Percentiles rank a stretch among this genome's conserved stretches.
Evolutionary conservation across 1,140 invertebrate genomes (phyloP).

Genomic region (Aphidius gifuensis): DNA sequence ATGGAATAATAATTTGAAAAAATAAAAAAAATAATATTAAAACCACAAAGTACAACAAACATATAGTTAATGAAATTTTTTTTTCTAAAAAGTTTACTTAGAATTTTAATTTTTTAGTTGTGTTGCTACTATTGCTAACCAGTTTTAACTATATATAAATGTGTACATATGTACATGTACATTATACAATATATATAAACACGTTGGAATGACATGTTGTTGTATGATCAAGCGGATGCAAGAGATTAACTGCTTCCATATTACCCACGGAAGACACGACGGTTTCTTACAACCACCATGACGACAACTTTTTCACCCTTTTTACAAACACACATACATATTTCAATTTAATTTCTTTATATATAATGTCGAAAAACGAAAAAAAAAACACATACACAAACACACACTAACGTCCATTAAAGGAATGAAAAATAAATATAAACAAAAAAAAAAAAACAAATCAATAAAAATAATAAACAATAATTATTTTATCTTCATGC

Average conservation of each 20-base stretch:
- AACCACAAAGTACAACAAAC: no score
- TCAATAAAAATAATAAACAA: no score
- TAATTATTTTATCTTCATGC: no score
- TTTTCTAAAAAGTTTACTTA: not conserved
- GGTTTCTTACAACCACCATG: slow-evolving; percentile 6
- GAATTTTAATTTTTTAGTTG: not conserved
- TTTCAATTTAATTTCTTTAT: slow-evolving; percentile 22
- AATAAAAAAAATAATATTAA: not conserved
- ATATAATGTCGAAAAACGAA: slow-evolving; percentile 3
- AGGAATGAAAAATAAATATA: not conserved
- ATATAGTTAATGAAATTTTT: not conserved
- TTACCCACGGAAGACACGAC: not conserved
- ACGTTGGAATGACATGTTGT: slow-evolving; percentile 18
- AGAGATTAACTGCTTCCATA: slow-evolving; percentile 21
- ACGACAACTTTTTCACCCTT: slow-evolving; percentile 4
- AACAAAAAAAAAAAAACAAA: no score
- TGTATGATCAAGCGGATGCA: slow-evolving; percentile 20
- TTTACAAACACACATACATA: slow-evolving; percentile 5
- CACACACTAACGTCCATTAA: not conserved
- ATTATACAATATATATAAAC: not conserved
- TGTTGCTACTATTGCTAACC: not conserved
- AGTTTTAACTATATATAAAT: not conserved
- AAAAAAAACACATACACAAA: not conserved
- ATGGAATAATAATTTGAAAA: not conserved
- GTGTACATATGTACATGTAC: no score